phyloP scores from a whole-genome alignment of 2,888 invertebrate genomes.

The Pollenia amentaria region DNA sequence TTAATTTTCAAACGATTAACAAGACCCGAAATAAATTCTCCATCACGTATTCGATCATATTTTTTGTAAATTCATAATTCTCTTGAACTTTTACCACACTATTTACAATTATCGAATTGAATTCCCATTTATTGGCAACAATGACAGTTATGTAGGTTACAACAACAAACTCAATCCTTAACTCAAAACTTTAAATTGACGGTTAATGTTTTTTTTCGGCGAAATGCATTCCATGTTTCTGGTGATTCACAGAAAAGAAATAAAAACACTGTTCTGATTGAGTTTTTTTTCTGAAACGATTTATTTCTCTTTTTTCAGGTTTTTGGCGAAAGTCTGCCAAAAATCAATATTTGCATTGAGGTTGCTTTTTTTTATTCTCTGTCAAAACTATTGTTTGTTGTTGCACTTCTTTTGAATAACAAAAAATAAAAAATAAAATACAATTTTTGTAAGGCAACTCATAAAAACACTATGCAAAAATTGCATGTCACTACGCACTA shows the following conservation, averaged over 20 bases:
- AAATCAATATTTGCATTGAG: slow-evolving; percentile 73
- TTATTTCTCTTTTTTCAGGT: slow-evolving; percentile 34
- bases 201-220: slow-evolving; percentile 43
- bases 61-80: slow-evolving; percentile 68
- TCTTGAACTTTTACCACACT: slow-evolving; percentile 67
- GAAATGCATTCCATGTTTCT: slow-evolving; percentile 28
- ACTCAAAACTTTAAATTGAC: slow-evolving; percentile 44
- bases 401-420: slow-evolving; percentile 18
- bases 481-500: slow-evolving; percentile 74
- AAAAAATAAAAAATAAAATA: not conserved
- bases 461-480: slow-evolving; percentile 60
- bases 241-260: slow-evolving; percentile 63
- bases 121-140: slow-evolving; percentile 64
- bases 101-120: slow-evolving; percentile 64
- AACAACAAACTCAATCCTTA: slow-evolving; percentile 43
- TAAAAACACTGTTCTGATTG: slow-evolving; percentile 67
- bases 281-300: slow-evolving; percentile 57
- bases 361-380: slow-evolving; percentile 44
- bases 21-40: not conserved
- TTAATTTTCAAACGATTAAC: slow-evolving; percentile 5
- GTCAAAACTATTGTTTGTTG: slow-evolving; percentile 56
- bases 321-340: slow-evolving; percentile 68
- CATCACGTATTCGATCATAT: slow-evolving; percentile 47
- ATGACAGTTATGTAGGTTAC: slow-evolving; percentile 69
- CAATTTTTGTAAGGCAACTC: slow-evolving; percentile 21